These are phyloP conservation scores for Argyresthia albistria DNA, from an alignment of 2,888 invertebrate species.

Conservation along the genomic window DNA sequence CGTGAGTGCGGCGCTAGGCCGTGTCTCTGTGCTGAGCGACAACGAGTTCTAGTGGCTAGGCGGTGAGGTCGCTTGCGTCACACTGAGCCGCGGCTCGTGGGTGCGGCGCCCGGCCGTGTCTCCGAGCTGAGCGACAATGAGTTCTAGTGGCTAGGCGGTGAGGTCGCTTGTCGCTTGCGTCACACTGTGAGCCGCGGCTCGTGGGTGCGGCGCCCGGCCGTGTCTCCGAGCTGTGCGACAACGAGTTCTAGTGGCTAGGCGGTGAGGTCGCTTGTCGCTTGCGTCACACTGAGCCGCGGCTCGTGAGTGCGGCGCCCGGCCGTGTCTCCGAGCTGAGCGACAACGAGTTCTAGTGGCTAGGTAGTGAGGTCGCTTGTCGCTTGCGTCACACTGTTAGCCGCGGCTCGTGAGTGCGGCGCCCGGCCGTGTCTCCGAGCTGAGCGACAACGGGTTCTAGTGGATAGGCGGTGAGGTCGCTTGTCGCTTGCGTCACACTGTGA, in stretches of 20 bases:
- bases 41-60: conserved; percentile 52
- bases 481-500: too few species aligned
- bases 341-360: conserved; percentile 48
- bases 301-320: conserved; percentile 35
- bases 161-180: conserved; percentile 16
- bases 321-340: conserved; percentile 48
- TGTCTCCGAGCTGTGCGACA: conserved; percentile 50
- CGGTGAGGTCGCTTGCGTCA: conserved; percentile 46
- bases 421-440: conserved; percentile 38
- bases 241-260: conserved; percentile 49
- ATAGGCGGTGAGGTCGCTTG: not conserved
- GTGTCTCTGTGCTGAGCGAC: conserved; percentile 48
- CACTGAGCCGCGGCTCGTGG: conserved; percentile 52
- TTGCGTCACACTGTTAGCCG: conserved; percentile 55
- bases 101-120: conserved; percentile 34
- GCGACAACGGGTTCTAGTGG: conserved; percentile 61
- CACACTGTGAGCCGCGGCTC: conserved; percentile 57
- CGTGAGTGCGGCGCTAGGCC: conserved; percentile 32
- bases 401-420: conserved; percentile 36
- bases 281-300: conserved; percentile 55
- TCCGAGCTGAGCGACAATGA: conserved; percentile 62
- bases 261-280: conserved; percentile 50
- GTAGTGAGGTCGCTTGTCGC: not conserved
- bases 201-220: conserved; percentile 35
- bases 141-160: conserved; percentile 27